Conservation (phyloP, 2,113 vertebrate genomes). For the Gnathonemus echidnorhynchus region DNA sequence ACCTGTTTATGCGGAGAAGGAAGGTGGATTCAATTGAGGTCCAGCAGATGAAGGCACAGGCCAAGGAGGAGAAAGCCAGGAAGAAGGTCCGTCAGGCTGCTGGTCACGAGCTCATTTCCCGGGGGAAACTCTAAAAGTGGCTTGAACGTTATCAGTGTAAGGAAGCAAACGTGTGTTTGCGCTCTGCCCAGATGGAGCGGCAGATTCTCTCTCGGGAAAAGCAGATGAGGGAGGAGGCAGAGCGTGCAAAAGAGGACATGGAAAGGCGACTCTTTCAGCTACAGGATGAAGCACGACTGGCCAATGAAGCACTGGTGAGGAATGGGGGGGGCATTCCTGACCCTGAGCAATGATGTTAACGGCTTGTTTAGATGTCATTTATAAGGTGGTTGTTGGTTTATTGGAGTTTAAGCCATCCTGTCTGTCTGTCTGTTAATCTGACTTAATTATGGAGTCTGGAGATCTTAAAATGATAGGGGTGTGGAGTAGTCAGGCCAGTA, state of each 20-base stretch:
- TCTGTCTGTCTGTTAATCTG: not conserved
- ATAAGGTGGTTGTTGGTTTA: not conserved
- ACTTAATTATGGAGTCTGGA: not conserved
- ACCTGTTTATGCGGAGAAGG: slow-evolving; percentile 82
- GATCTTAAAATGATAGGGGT: not conserved
- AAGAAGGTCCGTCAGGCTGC: slow-evolving; percentile 66
- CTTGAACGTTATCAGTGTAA: not conserved
- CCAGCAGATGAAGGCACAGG: slow-evolving; percentile 88
- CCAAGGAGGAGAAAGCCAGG: slow-evolving; percentile 81
- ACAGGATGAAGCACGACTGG: slow-evolving; percentile 80
- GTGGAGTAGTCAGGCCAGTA: not conserved
- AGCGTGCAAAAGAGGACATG: slow-evolving; percentile 81
- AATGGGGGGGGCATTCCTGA: not conserved
- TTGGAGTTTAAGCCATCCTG: not conserved
- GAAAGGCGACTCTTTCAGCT: slow-evolving; percentile 80
- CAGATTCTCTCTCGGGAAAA: slow-evolving; percentile 82
- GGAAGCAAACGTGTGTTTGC: not conserved
- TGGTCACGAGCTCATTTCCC: not conserved
- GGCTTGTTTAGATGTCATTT: not conserved
- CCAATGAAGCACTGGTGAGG: slow-evolving; percentile 80
- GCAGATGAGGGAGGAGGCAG: slow-evolving; percentile 82
- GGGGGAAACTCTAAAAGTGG: not conserved
- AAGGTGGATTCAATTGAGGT: slow-evolving; percentile 86
- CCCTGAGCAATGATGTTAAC: not conserved
- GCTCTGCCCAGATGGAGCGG: slow-evolving; percentile 71